phyloP scores from a whole-genome alignment of 2,888 invertebrate genomes.

The Leucophenga montana region DNA sequence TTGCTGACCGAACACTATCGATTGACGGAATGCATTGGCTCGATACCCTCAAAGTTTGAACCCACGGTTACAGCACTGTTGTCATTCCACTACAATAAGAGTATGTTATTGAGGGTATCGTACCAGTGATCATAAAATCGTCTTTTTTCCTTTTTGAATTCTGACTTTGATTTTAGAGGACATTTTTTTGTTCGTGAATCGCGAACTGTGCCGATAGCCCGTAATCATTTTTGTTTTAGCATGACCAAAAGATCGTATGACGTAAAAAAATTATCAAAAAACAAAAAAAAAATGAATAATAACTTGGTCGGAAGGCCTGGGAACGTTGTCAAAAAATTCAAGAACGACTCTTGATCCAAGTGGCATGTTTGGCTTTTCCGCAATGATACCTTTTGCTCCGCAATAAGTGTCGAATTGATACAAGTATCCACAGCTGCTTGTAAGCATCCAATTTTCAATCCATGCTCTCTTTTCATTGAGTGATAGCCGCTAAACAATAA shows the following conservation, averaged over 20 bases:
- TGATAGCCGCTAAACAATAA: no score
- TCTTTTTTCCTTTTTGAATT: no score
- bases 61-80: constrained; percentile 31
- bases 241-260: no score
- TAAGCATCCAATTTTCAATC: no score
- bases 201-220: constrained; percentile 28
- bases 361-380: constrained; percentile 10
- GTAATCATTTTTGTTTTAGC: constrained; percentile 20
- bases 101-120: constrained; percentile 26
- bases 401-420: no score
- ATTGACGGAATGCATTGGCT: constrained; percentile 35
- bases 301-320: constrained; percentile 20
- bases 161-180: no score
- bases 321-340: constrained; percentile 30
- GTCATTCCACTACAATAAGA: constrained; percentile 33
- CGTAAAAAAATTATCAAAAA: no score
- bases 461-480: no score
- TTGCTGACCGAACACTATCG: no score
- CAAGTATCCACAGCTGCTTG: no score
- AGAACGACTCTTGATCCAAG: constrained; percentile 29
- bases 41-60: constrained; percentile 33
- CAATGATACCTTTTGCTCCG: no score
- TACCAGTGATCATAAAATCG: constrained; percentile 27
- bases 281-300: constrained; percentile 10
- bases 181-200: constrained; percentile 25